Conservation (phyloP, 2,888 invertebrate species). For the Dolichopus griseipennis region DNA sequence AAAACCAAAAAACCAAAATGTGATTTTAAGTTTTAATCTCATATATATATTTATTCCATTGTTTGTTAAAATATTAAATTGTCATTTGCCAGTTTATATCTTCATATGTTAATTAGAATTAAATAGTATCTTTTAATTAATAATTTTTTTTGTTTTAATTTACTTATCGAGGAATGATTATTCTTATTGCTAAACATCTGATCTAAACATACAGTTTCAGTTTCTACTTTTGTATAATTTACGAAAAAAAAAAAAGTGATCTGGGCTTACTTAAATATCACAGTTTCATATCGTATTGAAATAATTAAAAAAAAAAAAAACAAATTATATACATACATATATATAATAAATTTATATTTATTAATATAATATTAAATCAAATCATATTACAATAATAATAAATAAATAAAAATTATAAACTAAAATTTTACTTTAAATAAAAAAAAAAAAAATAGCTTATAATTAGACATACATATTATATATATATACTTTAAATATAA, state of each 20-base stretch:
- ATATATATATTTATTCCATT: no score
- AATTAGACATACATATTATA: not conserved
- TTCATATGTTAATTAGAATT: no score
- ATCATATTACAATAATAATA: conserved; percentile 21
- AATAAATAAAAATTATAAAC: conserved; percentile 14
- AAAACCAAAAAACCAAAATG: no score
- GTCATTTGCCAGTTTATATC: no score
- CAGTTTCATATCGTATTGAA: conserved; percentile 45
- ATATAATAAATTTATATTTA: no score
- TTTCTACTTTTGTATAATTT: not conserved
- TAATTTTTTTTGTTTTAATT: no score
- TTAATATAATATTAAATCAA: conserved; percentile 19
- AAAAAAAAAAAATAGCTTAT: not conserved
- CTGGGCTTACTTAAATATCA: conserved; percentile 41
- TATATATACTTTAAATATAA: not conserved
- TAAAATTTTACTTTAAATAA: not conserved
- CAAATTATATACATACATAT: no score
- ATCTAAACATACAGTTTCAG: not conserved
- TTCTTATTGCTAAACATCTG: no score
- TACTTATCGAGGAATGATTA: no score
- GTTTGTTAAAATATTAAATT: no score
- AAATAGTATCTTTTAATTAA: no score
- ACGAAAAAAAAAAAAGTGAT: conserved; percentile 22
- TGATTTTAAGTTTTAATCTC: no score
- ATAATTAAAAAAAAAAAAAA: conserved; percentile 27